These are phyloP conservation scores for Nebria ingens DNA, from an alignment of 1,140 invertebrate species.

Conservation along the genomic window DNA sequence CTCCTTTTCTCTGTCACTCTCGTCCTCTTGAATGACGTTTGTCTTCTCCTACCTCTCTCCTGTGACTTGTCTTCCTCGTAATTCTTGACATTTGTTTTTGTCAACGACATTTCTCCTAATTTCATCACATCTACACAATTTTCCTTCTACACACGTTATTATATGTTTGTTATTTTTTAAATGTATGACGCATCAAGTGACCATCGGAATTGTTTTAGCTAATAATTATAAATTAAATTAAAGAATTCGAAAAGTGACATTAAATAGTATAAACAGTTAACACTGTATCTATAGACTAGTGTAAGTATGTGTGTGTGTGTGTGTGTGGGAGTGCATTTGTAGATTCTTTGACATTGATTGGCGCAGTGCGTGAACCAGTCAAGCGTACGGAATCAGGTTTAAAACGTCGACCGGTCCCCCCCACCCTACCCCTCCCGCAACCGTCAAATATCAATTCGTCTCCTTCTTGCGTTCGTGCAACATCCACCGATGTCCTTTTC, in stretches of 20 bases:
- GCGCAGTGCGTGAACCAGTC: constrained; percentile 3
- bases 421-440: neutral
- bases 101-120: neutral
- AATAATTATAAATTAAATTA: too few species aligned
- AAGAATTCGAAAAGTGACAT: too few species aligned
- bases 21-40: too few species aligned
- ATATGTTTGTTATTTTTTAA: neutral
- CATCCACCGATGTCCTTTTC: too few species aligned
- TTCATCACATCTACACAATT: neutral
- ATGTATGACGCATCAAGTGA: too few species aligned
- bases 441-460: too few species aligned
- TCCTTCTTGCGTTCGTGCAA: too few species aligned
- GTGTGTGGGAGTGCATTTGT: constrained; percentile 2
- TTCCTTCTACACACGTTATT: neutral
- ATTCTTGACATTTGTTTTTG: neutral
- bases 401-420: neutral
- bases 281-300: too few species aligned
- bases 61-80: neutral
- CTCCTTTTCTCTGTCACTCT: neutral
- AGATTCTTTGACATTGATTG: constrained; percentile 6
- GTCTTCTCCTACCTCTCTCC: neutral
- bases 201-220: too few species aligned
- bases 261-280: too few species aligned
- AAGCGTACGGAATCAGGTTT: constrained; percentile 9
- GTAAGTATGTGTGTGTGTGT: constrained; percentile 4